These are phyloP conservation scores for Rhynchonema sp. DNA, from an alignment of 2,888 invertebrate species.

Conservation along the genomic window DNA sequence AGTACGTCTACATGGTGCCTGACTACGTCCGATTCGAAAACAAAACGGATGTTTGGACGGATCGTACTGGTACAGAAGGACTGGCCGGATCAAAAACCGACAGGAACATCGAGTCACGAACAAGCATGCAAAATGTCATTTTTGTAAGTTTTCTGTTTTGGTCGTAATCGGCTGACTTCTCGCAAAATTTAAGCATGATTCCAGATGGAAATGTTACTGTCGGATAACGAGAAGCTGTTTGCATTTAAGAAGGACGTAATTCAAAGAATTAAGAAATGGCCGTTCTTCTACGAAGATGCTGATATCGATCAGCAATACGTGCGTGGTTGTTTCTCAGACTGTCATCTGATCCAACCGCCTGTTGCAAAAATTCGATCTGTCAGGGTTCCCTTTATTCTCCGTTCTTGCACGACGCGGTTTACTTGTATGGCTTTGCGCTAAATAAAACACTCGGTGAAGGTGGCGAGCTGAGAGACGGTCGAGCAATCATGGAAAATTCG, in stretches of 20 bases:
- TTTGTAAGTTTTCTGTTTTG: slow-evolving; percentile 1
- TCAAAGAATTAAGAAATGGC: slow-evolving; percentile 11
- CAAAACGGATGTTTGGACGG: slow-evolving; percentile 5
- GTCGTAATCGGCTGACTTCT: no score
- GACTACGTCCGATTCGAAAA: slow-evolving; percentile 6
- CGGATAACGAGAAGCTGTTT: slow-evolving; percentile 8
- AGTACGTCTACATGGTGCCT: slow-evolving; percentile 6
- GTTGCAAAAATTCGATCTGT: no score
- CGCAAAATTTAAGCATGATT: background rate
- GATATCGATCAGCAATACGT: background rate
- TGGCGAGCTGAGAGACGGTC: background rate
- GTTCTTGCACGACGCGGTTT: slow-evolving; percentile 12
- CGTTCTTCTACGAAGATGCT: slow-evolving; percentile 11
- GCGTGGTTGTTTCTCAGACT: no score
- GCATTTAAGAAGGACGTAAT: slow-evolving; percentile 14
- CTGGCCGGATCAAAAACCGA: background rate
- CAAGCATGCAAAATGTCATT: slow-evolving; percentile 2
- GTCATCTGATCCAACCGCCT: no score
- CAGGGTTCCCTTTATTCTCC: slow-evolving; percentile 1
- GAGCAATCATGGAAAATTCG: background rate
- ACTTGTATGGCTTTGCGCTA: slow-evolving; percentile 12
- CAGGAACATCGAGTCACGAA: slow-evolving; percentile 1
- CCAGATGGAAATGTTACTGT: slow-evolving; percentile 6
- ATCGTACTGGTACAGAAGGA: background rate
- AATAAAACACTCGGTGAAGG: slow-evolving; percentile 8